Base-by-base conservation (phyloP, 2,888 invertebrate species). In the Tiliacea aurago region DNA sequence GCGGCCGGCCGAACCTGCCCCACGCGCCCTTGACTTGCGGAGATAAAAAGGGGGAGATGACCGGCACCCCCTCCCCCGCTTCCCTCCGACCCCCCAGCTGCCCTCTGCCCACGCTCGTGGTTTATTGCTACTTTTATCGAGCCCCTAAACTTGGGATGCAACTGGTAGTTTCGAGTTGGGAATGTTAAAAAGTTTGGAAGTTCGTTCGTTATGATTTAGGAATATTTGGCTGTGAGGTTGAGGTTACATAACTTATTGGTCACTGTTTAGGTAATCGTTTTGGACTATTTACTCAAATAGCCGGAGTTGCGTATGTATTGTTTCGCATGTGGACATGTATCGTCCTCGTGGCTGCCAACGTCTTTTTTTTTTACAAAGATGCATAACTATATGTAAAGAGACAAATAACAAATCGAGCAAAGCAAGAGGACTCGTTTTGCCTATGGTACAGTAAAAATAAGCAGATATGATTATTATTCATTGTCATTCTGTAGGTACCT, bases 11-110 rank as follows among this genome's bases (percentile, higher is more conserved):
- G 95, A 93, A 96, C 96, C 96, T 96, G 95, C 96, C 96, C 94
- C 95, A 96, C 94, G 94, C 95, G 95, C 95, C 96, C 96, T 95
- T 96, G 95, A 95, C 94, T 96, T 95, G 95, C 90, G 92, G 91
- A 94, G 96, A 95, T 95, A 95, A 95, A 94, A 94, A 94, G 93
- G 93, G 94, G 93, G 95, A 94, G 94, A 94, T 95, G 95, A 95
- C 95, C 95, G 94, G 87, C 94, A 89, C 91, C 91, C 87, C 89
- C 88, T 28, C 55, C 86, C 80, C 86, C 84, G 64, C 66, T 70
- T 70, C 73, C 78, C 73, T 23, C 15, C 84, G 28, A 59, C 73
- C 75, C 86, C 87, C 81, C 62, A 78, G 86, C 90, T 90, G 92
- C 90, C 92, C 92, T 90, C 92, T 92, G 92, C 90, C 93, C 92